Evolutionary conservation across 2,113 vertebrate species (phyloP), one percentile per base, ranked within the genome.

Genomic region (Archocentrus centrarchus): DNA sequence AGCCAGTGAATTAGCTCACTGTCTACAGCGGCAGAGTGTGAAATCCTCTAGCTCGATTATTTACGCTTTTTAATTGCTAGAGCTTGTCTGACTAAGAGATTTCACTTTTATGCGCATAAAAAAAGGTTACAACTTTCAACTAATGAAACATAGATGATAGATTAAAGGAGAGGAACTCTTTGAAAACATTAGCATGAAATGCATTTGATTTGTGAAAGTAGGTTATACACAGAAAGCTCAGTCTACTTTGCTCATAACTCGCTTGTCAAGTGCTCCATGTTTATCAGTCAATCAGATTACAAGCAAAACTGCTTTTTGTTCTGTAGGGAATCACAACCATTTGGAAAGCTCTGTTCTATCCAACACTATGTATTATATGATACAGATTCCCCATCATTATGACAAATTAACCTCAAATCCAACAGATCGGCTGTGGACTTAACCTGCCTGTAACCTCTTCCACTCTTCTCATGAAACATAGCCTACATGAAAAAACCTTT

Each of bases 1-100:
- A 95, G 94, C 91, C 82, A 84, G 91, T 91, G 93, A 96, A 96
- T 96, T 96, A 95, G 95, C 96, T 96, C 92, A 91, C 94, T 93
- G 93, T 96, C 95, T 94, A 91, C 92, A 83, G 91, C 90, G 88
- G 91, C 92, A 87, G 91, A 91, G 93, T 95, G 94, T 95, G 94
- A 95, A 96, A 96, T 95, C 93, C 94, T 94, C 93, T 86, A 86
- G 92, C 93, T 93, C 77, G 93, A 94, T 95, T 95, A 96, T 95
- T 95, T 95, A 94, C 87, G 92, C 88, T 93, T 94, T 95, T 95
- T 95, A 96, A 96, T 96, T 96, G 95, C 94, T 59, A 64, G 76
- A 88, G 95, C 93, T 94, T 93, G 92, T 93, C 95, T 93, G 90
- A 95, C 90, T 93, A 94, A 93, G 91, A 96, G 93, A 95, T 94